These are phyloP conservation scores for Apostichopus japonicus DNA, from an alignment of 35 echinoderm and acorn worm species.

Conservation along the genomic window DNA sequence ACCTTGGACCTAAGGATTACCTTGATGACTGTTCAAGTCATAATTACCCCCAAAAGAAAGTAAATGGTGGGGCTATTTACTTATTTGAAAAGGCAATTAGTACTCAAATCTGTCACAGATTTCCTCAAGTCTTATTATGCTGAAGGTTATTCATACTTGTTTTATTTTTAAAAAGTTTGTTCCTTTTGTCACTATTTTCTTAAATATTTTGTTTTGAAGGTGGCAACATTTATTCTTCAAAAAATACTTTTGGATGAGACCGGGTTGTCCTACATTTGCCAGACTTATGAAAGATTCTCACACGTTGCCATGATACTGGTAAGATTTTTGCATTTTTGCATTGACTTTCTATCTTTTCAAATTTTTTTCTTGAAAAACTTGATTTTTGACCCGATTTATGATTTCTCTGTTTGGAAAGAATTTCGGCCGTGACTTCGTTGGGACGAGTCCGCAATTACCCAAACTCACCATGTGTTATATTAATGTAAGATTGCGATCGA, in stretches of 20 bases:
- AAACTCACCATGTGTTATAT: no score
- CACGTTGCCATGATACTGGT: slow-evolving; percentile 99
- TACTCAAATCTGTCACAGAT: neutral
- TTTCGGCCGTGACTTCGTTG: no score
- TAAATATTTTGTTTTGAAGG: slow-evolving; percentile 48
- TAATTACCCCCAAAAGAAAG: no score
- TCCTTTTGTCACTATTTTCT: neutral
- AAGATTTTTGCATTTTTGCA: neutral
- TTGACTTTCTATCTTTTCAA: neutral
- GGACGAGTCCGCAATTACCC: no score
- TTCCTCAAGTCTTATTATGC: neutral
- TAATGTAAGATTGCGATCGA: no score
- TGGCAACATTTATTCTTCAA: slow-evolving; percentile 97
- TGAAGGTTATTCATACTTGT: neutral
- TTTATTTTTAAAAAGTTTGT: neutral
- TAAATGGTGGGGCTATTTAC: neutral
- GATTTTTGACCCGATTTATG: neutral
- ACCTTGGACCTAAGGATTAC: no score
- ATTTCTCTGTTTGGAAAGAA: neutral
- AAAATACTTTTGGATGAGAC: slow-evolving; percentile 99
- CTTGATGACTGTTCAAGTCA: no score
- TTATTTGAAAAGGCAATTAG: neutral
- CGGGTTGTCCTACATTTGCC: slow-evolving; percentile 96
- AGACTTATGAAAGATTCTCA: slow-evolving; percentile 99
- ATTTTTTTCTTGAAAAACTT: neutral